These are phyloP conservation scores for Gallinago undulata DNA, from an alignment of 2,113 vertebrate genomes.

Conservation along the genomic window DNA sequence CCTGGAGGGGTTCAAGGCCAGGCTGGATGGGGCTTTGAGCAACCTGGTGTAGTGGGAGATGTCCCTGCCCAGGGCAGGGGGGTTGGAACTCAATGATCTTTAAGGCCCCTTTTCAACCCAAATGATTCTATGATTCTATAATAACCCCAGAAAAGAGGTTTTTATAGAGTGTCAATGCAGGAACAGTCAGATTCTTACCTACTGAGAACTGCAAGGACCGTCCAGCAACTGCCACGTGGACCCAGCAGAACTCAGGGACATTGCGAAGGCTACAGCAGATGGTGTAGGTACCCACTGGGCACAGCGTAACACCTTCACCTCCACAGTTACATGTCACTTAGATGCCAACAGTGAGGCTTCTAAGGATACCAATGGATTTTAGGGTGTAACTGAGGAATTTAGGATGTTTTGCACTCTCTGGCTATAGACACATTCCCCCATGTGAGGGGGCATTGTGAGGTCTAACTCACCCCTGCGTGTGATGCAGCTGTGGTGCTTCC, in stretches of 20 bases:
- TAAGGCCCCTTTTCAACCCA: too few relatives aligned
- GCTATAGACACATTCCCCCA: not conserved
- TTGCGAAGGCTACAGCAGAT: not conserved
- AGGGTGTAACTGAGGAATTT: not conserved
- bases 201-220: not conserved
- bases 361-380: not conserved
- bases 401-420: not conserved
- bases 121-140: too few relatives aligned
- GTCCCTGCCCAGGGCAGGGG: too few relatives aligned
- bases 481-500: not conserved
- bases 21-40: too few relatives aligned
- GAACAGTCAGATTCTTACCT: not conserved
- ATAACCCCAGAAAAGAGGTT: not conserved
- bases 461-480: not conserved
- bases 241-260: not conserved
- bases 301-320: not conserved
- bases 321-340: not conserved
- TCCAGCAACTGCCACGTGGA: rapidly evolving
- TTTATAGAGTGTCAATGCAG: not conserved
- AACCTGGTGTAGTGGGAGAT: too few relatives aligned
- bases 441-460: not conserved
- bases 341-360: not conserved
- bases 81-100: too few relatives aligned
- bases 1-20: too few relatives aligned
- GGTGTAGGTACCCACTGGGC: not conserved